Evolutionary conservation across 1,140 invertebrate species (phyloP), one percentile per base, ranked within the genome.

Genomic region (Saccostrea echinata): DNA sequence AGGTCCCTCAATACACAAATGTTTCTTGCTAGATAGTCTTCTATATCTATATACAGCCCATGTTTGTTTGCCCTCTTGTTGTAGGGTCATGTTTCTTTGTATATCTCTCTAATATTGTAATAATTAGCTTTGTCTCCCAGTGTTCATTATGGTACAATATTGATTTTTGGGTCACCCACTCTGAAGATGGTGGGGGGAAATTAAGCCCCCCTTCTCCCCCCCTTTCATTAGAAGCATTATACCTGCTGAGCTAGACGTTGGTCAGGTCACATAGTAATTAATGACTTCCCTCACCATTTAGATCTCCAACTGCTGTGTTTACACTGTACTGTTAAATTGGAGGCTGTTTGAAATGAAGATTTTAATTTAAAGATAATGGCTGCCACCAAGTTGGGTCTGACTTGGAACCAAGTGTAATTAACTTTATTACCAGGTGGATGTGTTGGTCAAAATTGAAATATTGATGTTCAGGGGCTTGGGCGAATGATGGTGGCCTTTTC

Each of bases 371-470:
- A 76, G 68, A 76, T 76, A 76, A 76, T 76, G 68, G 68, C 16
- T 76, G 68, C 68, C 68, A 76, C 68, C 68, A 76, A 76, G 68
- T 76, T 76, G 68, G 68, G 27, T 13, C 30, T 33, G 68, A 76
- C 27, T 76, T 76, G 68, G 24, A 76, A 76, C 24, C 11, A 76
- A 16, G 68, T 76, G 68, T 76, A 76, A 76, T 76, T 76, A 76
- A 33, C 68, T 76, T 76, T 76, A 76, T 76, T 76, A 76, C 68
- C 68, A 76, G 68, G 68, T 76, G 68, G 68, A 76, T 76, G 27
- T 76, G 68, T 76, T 76, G 68, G 68, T 76, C 68, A 76, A 33
- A 76, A 76, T 76, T 76, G 68, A 76, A 76, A 76, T 76, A 76
- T 76, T 76, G 68, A 76, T 76, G 68, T 33, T 76, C 24, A 13